These are phyloP conservation scores for Ricordea florida DNA, from an alignment of 92 coral and sea anemone species.

Conservation along the genomic window DNA sequence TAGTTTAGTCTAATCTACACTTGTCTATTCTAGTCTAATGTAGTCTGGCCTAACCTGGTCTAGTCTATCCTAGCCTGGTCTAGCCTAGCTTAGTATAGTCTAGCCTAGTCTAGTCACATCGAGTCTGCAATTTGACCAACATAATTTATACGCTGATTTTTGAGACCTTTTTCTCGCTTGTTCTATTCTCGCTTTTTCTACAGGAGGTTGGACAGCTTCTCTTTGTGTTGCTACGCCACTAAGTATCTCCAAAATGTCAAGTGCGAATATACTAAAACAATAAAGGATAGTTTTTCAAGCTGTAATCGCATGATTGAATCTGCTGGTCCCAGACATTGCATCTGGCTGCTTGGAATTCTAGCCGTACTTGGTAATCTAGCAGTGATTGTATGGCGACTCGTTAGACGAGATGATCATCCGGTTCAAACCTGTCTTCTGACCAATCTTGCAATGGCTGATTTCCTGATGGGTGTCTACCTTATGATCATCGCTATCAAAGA, in stretches of 20 bases:
- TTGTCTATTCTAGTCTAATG: no score
- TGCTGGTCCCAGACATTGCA: constrained; percentile 35
- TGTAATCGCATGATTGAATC: constrained; percentile 65
- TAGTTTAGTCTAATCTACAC: no score
- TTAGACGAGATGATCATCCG: constrained; percentile 52
- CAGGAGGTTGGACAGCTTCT: constrained; percentile 69
- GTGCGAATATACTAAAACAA: constrained; percentile 23
- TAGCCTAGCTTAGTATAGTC: no score
- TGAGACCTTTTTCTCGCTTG: not conserved
- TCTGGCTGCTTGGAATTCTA: constrained; percentile 68
- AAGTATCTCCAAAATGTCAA: not conserved
- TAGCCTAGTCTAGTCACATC: no score
- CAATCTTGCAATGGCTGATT: constrained; percentile 58
- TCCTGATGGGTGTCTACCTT: constrained; percentile 62
- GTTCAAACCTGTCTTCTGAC: constrained; percentile 73
- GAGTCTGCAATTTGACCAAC: not conserved
- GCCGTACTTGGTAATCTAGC: constrained; percentile 55
- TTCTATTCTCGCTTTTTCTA: not conserved
- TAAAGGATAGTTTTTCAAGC: constrained; percentile 54
- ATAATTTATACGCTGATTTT: not conserved
- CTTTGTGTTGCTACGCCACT: constrained; percentile 69
- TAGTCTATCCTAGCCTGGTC: no score
- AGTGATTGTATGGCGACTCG: constrained; percentile 49
- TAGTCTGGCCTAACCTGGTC: no score
- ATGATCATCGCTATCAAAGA: constrained; percentile 65